phyloP scores from a whole-genome alignment of 2,888 invertebrate species.

The Ectemnius cavifrons region DNA sequence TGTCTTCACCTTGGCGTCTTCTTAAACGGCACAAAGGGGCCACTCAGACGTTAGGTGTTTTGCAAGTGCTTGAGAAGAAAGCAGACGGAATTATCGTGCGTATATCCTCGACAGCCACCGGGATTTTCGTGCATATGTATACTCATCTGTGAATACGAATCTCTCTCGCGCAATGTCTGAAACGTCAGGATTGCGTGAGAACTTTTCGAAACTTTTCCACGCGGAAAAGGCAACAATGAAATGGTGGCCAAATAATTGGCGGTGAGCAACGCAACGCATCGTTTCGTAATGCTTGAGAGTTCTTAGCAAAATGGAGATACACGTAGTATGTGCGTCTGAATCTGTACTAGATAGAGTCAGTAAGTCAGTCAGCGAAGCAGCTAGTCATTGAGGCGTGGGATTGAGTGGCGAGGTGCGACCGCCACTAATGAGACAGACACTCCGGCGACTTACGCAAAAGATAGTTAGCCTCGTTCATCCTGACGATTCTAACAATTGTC shows the following conservation, averaged over 20 bases:
- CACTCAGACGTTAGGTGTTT: background rate
- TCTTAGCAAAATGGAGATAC: background rate
- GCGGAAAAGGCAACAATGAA: slow-evolving; percentile 54
- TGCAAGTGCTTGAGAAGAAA: background rate
- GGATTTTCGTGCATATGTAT: background rate
- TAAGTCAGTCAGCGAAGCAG: slow-evolving; percentile 56
- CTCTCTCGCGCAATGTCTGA: background rate
- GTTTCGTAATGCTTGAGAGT: slow-evolving; percentile 51
- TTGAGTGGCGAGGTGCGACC: slow-evolving; percentile 53
- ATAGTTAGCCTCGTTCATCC: slow-evolving; percentile 46
- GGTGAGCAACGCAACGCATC: slow-evolving; percentile 10
- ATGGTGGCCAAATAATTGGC: slow-evolving; percentile 52
- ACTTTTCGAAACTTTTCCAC: slow-evolving; percentile 56
- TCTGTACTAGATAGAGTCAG: slow-evolving; percentile 49
- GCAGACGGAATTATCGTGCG: background rate
- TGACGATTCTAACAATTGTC: slow-evolving; percentile 32
- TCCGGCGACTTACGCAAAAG: slow-evolving; percentile 45
- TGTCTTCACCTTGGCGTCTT: slow-evolving; percentile 6
- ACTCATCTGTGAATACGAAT: background rate
- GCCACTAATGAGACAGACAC: slow-evolving; percentile 44
- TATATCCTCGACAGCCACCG: background rate
- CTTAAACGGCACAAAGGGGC: slow-evolving; percentile 5
- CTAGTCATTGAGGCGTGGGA: slow-evolving; percentile 65
- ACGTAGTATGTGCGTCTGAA: no score
- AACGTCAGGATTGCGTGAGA: slow-evolving; percentile 50